phyloP scores from a whole-genome alignment of 1,140 invertebrate genomes.

The Proctacanthus coquilletti region DNA sequence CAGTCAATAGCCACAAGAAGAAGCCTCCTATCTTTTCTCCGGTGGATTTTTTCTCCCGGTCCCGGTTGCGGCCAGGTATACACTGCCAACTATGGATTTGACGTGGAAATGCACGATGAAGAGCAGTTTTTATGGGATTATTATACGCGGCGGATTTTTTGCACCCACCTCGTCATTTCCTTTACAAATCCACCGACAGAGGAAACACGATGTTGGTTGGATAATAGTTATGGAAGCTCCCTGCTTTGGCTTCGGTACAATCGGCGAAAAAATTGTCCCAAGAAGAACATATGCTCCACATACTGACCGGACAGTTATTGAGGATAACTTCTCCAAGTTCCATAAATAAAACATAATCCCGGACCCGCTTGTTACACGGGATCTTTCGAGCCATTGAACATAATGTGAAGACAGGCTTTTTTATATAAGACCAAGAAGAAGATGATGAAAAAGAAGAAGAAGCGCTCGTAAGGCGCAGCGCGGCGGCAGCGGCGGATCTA shows the following conservation, averaged over 20 bases:
- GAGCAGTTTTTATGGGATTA: conserved; percentile 1
- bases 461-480: too few species aligned
- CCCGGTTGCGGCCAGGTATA: not conserved
- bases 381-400: too few species aligned
- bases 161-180: conserved; percentile 1
- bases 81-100: not conserved
- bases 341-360: conserved; percentile 5
- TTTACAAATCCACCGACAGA: not conserved
- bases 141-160: not conserved
- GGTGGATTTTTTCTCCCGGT: not conserved
- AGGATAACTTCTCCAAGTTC: conserved; percentile 1
- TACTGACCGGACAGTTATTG: conserved; percentile 2
- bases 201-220: not conserved
- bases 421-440: too few species aligned
- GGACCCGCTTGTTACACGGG: too few species aligned
- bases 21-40: not conserved
- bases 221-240: not conserved
- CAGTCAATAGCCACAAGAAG: not conserved
- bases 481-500: too few species aligned
- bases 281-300: conserved; percentile 2
- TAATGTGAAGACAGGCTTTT: too few species aligned
- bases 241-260: not conserved
- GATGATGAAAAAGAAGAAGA: too few species aligned
- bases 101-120: too few species aligned
- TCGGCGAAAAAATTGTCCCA: not conserved